Percentiles rank a stretch among this genome's conserved stretches.
These are phyloP conservation scores for Euwallacea fornicatus DNA, from an alignment of 1,140 invertebrate species.

Conservation along the genomic window DNA sequence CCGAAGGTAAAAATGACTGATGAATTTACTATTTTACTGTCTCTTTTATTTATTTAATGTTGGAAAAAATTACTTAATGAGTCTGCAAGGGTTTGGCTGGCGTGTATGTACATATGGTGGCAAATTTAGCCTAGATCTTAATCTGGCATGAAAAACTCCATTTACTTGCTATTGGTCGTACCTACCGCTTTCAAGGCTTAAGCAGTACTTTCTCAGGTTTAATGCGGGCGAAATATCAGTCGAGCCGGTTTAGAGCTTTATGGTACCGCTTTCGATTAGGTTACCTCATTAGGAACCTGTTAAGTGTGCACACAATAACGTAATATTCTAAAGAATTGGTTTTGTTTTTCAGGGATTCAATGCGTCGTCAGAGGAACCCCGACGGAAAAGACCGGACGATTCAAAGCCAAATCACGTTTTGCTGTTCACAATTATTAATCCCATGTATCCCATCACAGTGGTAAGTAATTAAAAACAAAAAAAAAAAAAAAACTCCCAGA, in stretches of 20 bases:
- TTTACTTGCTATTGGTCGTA: too few species aligned
- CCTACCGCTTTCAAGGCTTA: too few species aligned
- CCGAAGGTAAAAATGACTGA: too few species aligned
- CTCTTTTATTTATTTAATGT: too few species aligned
- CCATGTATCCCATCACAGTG: slow-evolving; percentile 97
- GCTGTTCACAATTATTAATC: slow-evolving; percentile 94
- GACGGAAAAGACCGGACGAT: slow-evolving; percentile 65
- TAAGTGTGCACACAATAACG: neutral
- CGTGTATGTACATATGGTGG: too few species aligned
- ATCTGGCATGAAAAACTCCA: too few species aligned
- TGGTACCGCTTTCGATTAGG: slow-evolving; percentile 14
- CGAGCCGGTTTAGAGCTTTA: neutral
- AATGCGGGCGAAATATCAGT: neutral
- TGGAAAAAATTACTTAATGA: too few species aligned
- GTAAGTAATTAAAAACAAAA: slow-evolving; percentile 77
- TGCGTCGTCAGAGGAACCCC: slow-evolving; percentile 62
- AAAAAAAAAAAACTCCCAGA: neutral
- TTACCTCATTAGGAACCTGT: neutral
- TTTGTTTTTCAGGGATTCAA: slow-evolving; percentile 58
- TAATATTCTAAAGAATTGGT: slow-evolving; percentile 15
- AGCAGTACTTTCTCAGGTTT: too few species aligned
- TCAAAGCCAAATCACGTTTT: slow-evolving; percentile 87
- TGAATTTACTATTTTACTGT: too few species aligned
- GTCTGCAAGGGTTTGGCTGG: too few species aligned
- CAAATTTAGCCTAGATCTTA: too few species aligned